Conservation (phyloP, 2,888 invertebrate species). For the Drosophila histrio region DNA sequence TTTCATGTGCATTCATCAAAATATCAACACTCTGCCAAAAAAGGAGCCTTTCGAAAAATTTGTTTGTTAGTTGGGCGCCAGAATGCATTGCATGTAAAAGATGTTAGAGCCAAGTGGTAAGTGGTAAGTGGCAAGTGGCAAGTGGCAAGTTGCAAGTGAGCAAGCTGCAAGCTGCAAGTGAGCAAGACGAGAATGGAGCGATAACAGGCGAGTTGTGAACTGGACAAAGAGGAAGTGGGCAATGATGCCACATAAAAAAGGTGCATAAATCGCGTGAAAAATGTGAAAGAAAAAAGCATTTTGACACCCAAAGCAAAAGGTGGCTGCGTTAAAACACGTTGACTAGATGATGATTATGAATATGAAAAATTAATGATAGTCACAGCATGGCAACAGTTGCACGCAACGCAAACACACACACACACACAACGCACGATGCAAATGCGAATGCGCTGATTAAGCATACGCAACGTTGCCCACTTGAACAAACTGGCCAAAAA, state of each 20-base stretch:
- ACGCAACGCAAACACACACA: constrained; percentile 50
- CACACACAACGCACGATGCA: constrained; percentile 14
- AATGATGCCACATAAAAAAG: constrained; percentile 48
- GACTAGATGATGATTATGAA: constrained; percentile 79
- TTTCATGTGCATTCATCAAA: constrained; percentile 65
- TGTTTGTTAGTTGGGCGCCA: constrained; percentile 42
- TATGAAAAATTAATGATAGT: constrained; percentile 81
- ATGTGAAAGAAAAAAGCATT: constrained; percentile 78
- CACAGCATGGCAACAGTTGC: constrained; percentile 79
- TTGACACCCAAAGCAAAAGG: constrained; percentile 70
- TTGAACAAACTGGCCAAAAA: constrained; percentile 27
- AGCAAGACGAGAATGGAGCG: constrained; percentile 36
- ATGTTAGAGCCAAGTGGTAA: constrained; percentile 31
- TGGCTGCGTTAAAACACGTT: constrained; percentile 59
- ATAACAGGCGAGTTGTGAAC: constrained; percentile 35
- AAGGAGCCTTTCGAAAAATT: constrained; percentile 72
- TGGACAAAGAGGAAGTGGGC: constrained; percentile 51
- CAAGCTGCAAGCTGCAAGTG: constrained; percentile 14
- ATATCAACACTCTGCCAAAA: constrained; percentile 65
- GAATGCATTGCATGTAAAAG: constrained; percentile 61
- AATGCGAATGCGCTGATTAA: constrained; percentile 73
- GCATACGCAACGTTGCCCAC: constrained; percentile 74
- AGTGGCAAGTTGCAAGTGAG: constrained; percentile 8
- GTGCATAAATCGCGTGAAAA: constrained; percentile 77
- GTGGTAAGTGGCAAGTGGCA: constrained; percentile 37